phyloP scores from a whole-genome alignment of 2,113 vertebrate species.

The Antennarius striatus region DNA sequence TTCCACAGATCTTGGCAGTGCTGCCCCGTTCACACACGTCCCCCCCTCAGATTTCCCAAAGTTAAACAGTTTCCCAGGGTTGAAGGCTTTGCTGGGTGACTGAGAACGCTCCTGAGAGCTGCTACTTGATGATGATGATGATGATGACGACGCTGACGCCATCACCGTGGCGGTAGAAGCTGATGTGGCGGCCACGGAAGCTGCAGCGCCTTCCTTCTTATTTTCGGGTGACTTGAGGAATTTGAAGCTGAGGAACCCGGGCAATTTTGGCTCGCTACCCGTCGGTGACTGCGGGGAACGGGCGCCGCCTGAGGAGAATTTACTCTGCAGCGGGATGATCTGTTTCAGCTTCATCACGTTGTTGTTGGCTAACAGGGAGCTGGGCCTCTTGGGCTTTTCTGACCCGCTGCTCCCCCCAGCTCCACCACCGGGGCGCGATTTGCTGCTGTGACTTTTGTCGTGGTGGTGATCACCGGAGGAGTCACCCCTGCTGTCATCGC shows the following conservation, averaged over 20 bases:
- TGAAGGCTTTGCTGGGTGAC: constrained; percentile 95
- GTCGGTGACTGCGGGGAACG: constrained; percentile 90
- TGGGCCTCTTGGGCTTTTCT: constrained; percentile 93
- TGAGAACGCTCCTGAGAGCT: constrained; percentile 86
- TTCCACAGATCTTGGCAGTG: constrained; percentile 61
- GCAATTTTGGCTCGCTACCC: constrained; percentile 88
- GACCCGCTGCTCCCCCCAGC: constrained; percentile 66
- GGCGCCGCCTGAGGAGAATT: constrained; percentile 85
- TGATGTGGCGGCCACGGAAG: constrained; percentile 22
- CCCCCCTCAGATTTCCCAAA: constrained; percentile 87
- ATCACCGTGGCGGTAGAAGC: constrained; percentile 10
- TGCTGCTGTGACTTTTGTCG: constrained; percentile 84
- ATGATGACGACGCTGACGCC: constrained; percentile 16
- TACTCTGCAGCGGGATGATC: constrained; percentile 94
- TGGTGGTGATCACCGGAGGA: constrained; percentile 79
- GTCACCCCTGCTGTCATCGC: constrained; percentile 80
- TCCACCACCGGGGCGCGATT: constrained; percentile 75
- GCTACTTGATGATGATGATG: constrained; percentile 69
- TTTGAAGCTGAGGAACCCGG: constrained; percentile 94
- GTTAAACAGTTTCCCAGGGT: constrained; percentile 93
- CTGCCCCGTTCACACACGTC: constrained; percentile 83
- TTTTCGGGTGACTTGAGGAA: constrained; percentile 94
- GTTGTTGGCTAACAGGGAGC: constrained; percentile 93
- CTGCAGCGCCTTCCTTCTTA: constrained; percentile 79
- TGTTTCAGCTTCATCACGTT: constrained; percentile 97